phyloP scores from a whole-genome alignment of 1,140 invertebrate genomes.

The Meloidogyne chitwoodi region DNA sequence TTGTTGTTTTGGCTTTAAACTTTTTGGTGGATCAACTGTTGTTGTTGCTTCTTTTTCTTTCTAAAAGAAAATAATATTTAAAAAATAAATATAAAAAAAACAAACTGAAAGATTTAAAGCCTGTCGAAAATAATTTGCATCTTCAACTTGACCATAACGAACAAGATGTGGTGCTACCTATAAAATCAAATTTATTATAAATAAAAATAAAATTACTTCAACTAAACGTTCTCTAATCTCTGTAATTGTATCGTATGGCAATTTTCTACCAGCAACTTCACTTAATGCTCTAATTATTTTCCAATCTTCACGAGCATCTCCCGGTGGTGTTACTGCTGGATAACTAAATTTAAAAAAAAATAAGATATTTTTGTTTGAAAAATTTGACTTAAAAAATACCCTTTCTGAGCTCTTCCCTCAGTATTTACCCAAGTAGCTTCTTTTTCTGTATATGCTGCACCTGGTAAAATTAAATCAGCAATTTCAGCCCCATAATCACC shows the following conservation, averaged over 20 bases:
- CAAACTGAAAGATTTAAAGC: constrained; percentile 67
- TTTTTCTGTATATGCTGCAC: constrained; percentile 97
- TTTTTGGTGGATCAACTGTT: constrained; percentile 59
- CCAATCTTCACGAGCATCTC: constrained; percentile 91
- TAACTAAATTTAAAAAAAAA: constrained; percentile 60
- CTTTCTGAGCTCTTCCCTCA: constrained; percentile 89
- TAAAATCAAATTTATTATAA: neutral
- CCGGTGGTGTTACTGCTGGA: constrained; percentile 84
- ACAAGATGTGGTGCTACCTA: constrained; percentile 79
- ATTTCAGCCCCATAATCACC: constrained; percentile 86
- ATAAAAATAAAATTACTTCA: constrained; percentile 63
- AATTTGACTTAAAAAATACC: no score
- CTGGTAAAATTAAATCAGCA: constrained; percentile 88
- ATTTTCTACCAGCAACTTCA: constrained; percentile 74
- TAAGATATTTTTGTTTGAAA: no score
- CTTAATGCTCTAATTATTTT: constrained; percentile 88
- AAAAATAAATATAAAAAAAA: neutral
- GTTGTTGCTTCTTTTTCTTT: constrained; percentile 66
- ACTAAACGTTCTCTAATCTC: constrained; percentile 77
- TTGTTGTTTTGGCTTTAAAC: constrained; percentile 65
- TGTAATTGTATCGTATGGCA: constrained; percentile 83
- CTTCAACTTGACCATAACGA: constrained; percentile 76
- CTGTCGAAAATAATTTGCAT: constrained; percentile 77
- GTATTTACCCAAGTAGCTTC: constrained; percentile 92
- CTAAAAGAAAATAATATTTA: constrained; percentile 48